Base-by-base conservation (phyloP, 1,140 invertebrate genomes). In the Teleogryllus occipitalis region DNA sequence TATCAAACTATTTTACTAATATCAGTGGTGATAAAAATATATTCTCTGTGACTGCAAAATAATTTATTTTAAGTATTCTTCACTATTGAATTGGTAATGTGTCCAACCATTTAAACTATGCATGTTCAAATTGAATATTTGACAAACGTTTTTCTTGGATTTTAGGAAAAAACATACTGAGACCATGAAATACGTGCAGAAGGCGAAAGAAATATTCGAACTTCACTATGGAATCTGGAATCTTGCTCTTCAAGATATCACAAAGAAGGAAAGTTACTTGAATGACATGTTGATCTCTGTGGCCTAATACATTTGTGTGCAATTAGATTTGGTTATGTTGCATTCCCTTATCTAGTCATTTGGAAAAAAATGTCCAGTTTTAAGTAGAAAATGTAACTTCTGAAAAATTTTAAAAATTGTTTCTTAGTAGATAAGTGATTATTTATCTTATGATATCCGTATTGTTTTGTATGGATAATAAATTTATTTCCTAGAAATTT, bases 61-160 rank as follows among this genome's bases (percentile, higher is more conserved):
- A 22, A 15, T 8, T 46, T 39, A 15, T 75, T 22, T 14, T 22
- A 22, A 8, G n/a, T n/a, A n/a, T 8, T 72, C n/a, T 72, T 72
- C n/a, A 0, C 27, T 75, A 39, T 75, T 22, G 21, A 76, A 3
- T 8, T 76, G 7, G 14, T n/a, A 76, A 75, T 46, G 18, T 76
- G n/a, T 47, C 6, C 39, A 39, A 46, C 54, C 7, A n/a, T 39
- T 78, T 0, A 78, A 14, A n/a, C 49, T 65, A 18, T 73, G 22
- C 77, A 76, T 86, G 83, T 77, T 80, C 86, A 80, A 82, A 77
- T 77, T 48, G 21, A 76, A 76, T n/a, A 8, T 0, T 48, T 21
- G 21, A 77, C 79, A 54, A 84, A 85, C 81, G 80, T 83, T 78
- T 80, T 83, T 47, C 80, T 84, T 80, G 77, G 10, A 47, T 22